These are phyloP conservation scores for Carlito syrichta DNA, from an alignment of 2,113 vertebrate genomes.

Conservation along the genomic window DNA sequence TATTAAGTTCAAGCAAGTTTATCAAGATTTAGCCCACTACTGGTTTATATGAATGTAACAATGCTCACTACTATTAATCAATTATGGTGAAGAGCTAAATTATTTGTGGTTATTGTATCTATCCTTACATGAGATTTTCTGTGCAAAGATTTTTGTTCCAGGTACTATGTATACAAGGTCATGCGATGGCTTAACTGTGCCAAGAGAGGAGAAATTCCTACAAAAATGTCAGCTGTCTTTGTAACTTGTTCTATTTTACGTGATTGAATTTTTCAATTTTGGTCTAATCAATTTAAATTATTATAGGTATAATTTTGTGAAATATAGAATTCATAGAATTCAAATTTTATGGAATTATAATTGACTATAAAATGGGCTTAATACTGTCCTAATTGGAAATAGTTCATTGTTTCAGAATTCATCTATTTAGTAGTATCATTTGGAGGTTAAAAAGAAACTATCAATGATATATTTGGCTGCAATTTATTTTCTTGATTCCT, in stretches of 20 bases:
- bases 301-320: slow-evolving; percentile 71
- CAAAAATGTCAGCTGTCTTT: slow-evolving; percentile 50
- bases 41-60: not conserved
- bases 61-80: not conserved
- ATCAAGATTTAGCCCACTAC: slow-evolving; percentile 7
- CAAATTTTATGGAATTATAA: slow-evolving; percentile 69
- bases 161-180: not conserved
- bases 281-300: slow-evolving; percentile 71
- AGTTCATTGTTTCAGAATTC: slow-evolving; percentile 61
- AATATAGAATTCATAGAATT: slow-evolving; percentile 68
- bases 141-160: not conserved
- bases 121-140: slow-evolving; percentile 15
- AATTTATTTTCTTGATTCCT: slow-evolving; percentile 46
- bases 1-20: slow-evolving; percentile 42
- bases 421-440: slow-evolving; percentile 49
- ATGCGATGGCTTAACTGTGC: not conserved
- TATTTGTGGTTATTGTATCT: not conserved
- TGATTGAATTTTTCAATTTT: slow-evolving; percentile 67
- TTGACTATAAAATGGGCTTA: slow-evolving; percentile 54
- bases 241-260: slow-evolving; percentile 56
- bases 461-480: slow-evolving; percentile 39
- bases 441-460: slow-evolving; percentile 39
- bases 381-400: slow-evolving; percentile 64
- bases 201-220: not conserved
- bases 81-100: not conserved